These are phyloP conservation scores for Aleiodes sp. DNA, from an alignment of 1,140 invertebrate genomes.

Conservation along the genomic window DNA sequence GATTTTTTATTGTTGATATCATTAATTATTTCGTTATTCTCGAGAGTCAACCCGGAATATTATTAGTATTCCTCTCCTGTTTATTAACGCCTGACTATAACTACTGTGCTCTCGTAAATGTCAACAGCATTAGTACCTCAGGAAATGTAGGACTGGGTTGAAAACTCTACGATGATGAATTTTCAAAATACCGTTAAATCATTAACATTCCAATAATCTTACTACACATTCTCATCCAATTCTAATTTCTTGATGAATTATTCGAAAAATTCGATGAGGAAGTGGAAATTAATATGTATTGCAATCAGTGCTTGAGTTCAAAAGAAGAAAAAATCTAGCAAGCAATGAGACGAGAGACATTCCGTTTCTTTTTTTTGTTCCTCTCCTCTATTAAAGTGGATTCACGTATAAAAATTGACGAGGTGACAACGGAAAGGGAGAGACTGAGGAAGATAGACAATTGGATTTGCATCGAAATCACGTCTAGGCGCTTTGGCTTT, in stretches of 20 bases:
- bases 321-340: neutral
- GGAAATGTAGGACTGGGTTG: too few relatives aligned
- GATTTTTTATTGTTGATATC: too few relatives aligned
- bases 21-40: too few relatives aligned
- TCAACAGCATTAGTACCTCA: too few relatives aligned
- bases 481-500: constrained; percentile 24
- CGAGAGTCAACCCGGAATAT: too few relatives aligned
- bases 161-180: neutral
- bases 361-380: too few relatives aligned
- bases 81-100: too few relatives aligned
- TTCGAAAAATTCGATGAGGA: neutral
- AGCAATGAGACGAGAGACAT: neutral
- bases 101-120: too few relatives aligned
- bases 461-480: constrained; percentile 37
- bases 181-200: neutral
- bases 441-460: constrained; percentile 22
- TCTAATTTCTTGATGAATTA: neutral
- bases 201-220: constrained; percentile 15
- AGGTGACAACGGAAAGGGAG: neutral
- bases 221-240: neutral
- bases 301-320: neutral
- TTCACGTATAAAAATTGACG: neutral
- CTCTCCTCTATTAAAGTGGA: neutral
- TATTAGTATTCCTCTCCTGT: too few relatives aligned
- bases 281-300: neutral